Conservation (phyloP, 2,113 vertebrate genomes). For the Garra rufa region DNA sequence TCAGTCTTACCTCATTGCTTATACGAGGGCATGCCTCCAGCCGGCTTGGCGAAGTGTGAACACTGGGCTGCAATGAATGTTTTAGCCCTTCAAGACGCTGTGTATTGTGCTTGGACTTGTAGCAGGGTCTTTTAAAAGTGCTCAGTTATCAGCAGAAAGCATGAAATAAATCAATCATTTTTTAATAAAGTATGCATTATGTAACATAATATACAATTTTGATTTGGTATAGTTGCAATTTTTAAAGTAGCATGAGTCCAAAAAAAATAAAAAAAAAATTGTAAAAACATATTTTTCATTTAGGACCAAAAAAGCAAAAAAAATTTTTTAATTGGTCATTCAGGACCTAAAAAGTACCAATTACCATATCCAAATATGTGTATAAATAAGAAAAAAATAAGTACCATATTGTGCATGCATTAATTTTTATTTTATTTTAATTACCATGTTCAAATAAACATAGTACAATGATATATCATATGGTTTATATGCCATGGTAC, state of each 20-base stretch:
- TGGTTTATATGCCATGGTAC: neutral
- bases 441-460: too few relatives aligned
- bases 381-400: too few relatives aligned
- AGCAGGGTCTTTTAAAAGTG: neutral
- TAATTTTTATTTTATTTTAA: too few relatives aligned
- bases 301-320: too few relatives aligned
- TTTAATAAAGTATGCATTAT: too few relatives aligned
- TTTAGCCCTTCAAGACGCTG: neutral
- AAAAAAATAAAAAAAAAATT: too few relatives aligned
- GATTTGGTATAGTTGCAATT: neutral
- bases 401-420: too few relatives aligned
- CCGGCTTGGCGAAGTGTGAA: neutral
- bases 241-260: neutral
- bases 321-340: too few relatives aligned
- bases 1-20: conserved; percentile 9
- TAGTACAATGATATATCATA: neutral
- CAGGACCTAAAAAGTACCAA: too few relatives aligned
- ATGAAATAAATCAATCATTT: too few relatives aligned
- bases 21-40: neutral
- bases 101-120: neutral
- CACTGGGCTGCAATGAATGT: neutral
- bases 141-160: neutral
- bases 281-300: too few relatives aligned
- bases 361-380: neutral
- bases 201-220: neutral